Evolutionary conservation across 2,797 vertebrate species (phyloP).

Genomic region (Gephyroberyx darwinii): DNA sequence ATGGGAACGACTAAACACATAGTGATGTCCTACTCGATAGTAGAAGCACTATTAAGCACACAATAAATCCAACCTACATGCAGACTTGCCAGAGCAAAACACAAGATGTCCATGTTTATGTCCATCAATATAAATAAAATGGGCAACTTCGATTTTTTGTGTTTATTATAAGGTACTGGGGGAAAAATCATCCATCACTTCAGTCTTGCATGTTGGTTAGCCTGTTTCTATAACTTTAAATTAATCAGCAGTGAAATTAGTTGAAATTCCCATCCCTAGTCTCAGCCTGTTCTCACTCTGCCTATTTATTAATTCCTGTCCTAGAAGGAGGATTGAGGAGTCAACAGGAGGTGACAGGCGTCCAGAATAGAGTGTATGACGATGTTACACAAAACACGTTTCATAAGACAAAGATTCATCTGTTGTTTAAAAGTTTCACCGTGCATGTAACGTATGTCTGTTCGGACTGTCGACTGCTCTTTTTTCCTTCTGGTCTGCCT

Average conservation of each 20-base stretch:
- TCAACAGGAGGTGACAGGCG: background rate
- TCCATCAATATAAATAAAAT: conserved; percentile 19
- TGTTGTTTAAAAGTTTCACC: background rate
- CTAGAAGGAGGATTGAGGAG: conserved; percentile 10
- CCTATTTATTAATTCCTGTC: conserved; percentile 22
- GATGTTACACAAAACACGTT: conserved; percentile 1
- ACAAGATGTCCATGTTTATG: conserved; percentile 1
- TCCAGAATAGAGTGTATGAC: background rate
- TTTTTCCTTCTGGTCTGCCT: conserved; percentile 4
- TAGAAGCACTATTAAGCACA: conserved; percentile 18
- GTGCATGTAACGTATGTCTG: conserved; percentile 20
- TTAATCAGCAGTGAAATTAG: conserved; percentile 30
- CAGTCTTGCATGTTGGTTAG: background rate
- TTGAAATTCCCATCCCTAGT: conserved; percentile 22
- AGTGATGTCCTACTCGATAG: conserved; percentile 19
- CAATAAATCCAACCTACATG: conserved; percentile 19
- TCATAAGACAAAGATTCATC: background rate
- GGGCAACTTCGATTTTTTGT: conserved; percentile 11
- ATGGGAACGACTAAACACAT: conserved; percentile 50
- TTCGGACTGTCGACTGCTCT: conserved; percentile 10
- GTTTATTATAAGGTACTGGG: conserved; percentile 21
- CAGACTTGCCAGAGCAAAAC: conserved; percentile 4
- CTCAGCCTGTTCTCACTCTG: conserved; percentile 15
- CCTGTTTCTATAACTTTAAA: conserved; percentile 20
- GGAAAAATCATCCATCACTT: background rate